phyloP scores from a whole-genome alignment of 2,888 invertebrate genomes.

The Plagodis dolabraria region DNA sequence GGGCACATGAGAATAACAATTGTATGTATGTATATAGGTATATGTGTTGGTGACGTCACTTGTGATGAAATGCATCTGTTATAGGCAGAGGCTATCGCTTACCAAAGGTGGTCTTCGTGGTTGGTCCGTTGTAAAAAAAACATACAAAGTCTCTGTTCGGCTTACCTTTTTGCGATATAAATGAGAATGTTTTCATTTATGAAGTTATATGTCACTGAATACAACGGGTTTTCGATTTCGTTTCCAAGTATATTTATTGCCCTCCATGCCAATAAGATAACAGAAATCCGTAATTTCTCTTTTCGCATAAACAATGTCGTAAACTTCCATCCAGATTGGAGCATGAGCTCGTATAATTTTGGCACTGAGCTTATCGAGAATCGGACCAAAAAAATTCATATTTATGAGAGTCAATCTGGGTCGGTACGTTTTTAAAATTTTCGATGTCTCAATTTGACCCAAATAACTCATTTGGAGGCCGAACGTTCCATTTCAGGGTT shows the following conservation, averaged over 20 bases:
- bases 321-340: slow-evolving; percentile 39
- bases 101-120: too few species aligned
- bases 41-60: too few species aligned
- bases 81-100: too few species aligned
- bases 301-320: slow-evolving; percentile 38
- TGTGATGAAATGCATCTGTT: too few species aligned
- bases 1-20: too few species aligned
- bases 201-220: slow-evolving; percentile 12
- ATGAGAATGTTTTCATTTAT: too few species aligned
- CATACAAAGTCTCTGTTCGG: too few species aligned
- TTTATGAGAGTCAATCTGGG: slow-evolving; percentile 53
- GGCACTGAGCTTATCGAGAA: slow-evolving; percentile 40
- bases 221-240: slow-evolving; percentile 18
- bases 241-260: slow-evolving; percentile 22
- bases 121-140: too few species aligned
- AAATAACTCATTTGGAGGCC: slow-evolving; percentile 24
- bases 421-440: slow-evolving; percentile 52
- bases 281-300: slow-evolving; percentile 39
- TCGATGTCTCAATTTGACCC: slow-evolving; percentile 45
- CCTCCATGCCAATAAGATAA: slow-evolving; percentile 22
- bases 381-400: slow-evolving; percentile 46
- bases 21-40: too few species aligned
- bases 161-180: too few species aligned
- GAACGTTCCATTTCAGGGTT: slow-evolving; percentile 25
- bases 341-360: slow-evolving; percentile 38